Evolutionary conservation across 2,797 vertebrate species (phyloP), one percentile per base, ranked within the genome.

Genomic region (Setipinna tenuifilis): DNA sequence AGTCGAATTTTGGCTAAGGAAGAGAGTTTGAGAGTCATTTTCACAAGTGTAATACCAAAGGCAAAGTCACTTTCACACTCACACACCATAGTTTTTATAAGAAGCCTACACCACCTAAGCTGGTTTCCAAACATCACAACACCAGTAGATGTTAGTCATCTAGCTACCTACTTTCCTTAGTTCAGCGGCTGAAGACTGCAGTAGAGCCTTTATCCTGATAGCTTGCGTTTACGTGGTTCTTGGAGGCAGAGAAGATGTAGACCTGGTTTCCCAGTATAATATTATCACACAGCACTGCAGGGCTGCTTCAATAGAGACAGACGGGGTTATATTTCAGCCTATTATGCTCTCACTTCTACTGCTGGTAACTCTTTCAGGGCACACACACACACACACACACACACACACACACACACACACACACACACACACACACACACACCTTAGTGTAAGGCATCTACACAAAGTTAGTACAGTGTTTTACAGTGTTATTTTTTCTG

Each of bases 401-500:
- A 88, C 84, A 82, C 44, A 81, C 85, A 84, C 68, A 82, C 75
- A 82, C 84, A 91, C 90, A 78, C 90, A 90, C 88, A 89, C 62
- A 88, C 90, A 92, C 93, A 92, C 88, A 86, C 89, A 89, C 86
- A 84, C 87, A 84, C 86, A 88, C 84, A 82, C 44, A 81, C 85
- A 61, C 81, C 75, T 81, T 83, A 90, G 88, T 91, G 91, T 93
- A 93, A 92, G 91, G 90, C 85, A 86, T 91, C 89, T 91, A 93
- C 93, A 92, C 91, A 59, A n/a, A 44, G 31, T 78, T 35, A 44
- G 35, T 54, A 35, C 71, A 1, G 9, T 44, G 23, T 78, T 31
- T 78, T 78, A 78, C 68, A 71, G 68, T 54, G 50, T 54, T 54
- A 54, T 54, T 54, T 78, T 75, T 44, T 41, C 14, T 41, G 71